Base-by-base conservation (phyloP, 1,140 invertebrate genomes). In the Frieseomelitta varia region DNA sequence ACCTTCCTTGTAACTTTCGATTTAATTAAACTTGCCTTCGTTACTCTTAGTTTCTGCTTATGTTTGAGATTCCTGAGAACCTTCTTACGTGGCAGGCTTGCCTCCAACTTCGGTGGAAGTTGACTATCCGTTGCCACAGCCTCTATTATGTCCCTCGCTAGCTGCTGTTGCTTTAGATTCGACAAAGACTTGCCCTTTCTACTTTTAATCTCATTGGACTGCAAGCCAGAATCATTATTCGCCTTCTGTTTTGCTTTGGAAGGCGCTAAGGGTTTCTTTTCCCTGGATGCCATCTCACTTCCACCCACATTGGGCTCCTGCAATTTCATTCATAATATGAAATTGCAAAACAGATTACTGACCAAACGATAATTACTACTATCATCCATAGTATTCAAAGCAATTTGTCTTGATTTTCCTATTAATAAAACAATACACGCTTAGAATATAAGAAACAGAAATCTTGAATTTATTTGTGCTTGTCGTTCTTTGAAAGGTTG, bases 261-360 rank as follows among this genome's bases (percentile, higher is more conserved):
- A 92, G 94, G 91, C 90, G 92, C 93, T 95, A 95, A 92, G 94
- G 94, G 92, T 95, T 92, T 94, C 86, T 95, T 95, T 92, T 95
- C 94, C 93, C 94, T 95, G 93, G 94, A 95, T 95, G 94, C 94
- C 94, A 95, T 95, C 93, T 95, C 94, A 95, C 94, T 94, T 95
- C 92, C 93, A 94, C 94, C 94, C 94, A 95, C 94, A 95, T 95
- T 94, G 91, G 94, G 93, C 93, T 95, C 92, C 94, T 94, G 91
- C 61, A 94, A 94, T 78, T 63, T 89, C 69, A 91, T 89, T 82
- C 24, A n/a, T 34, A 67, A 74, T 21, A 63, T 84, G 75, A 78
- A 78, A 78, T 78, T 83, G 75, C 81, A 68, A 71, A 47, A n/a
- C 21, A 27, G 2, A 10, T 58, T 69, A 83, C 12, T 14, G 21